phyloP scores from a whole-genome alignment of 2,113 vertebrate species.

The Promerops cafer region DNA sequence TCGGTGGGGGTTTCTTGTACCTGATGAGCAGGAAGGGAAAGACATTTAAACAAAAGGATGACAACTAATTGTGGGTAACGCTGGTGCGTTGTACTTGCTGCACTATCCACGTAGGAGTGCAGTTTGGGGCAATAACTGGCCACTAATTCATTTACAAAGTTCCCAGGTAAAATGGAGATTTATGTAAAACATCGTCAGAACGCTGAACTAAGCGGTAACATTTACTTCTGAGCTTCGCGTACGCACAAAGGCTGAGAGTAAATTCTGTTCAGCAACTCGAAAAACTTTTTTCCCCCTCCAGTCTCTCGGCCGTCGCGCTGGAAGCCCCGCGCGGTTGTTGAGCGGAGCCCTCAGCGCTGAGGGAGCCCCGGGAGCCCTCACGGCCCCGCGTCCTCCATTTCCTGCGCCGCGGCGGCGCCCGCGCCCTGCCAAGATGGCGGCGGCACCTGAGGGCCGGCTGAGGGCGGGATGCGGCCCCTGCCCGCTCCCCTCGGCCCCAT shows the following conservation, averaged over 20 bases:
- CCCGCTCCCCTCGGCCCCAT: background rate
- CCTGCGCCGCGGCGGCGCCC: background rate
- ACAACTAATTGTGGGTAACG: fast-evolving
- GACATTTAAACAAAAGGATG: fast-evolving
- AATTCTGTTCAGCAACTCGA: fast-evolving
- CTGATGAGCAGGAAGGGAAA: fast-evolving
- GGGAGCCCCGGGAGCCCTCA: background rate
- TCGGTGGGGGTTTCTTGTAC: background rate
- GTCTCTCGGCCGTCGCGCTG: fast-evolving
- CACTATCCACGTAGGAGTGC: fast-evolving
- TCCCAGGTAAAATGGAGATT: background rate
- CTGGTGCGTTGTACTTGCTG: fast-evolving
- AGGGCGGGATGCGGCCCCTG: background rate
- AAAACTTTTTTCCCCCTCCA: fast-evolving
- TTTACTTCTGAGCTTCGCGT: fast-evolving
- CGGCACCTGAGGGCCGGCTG: background rate
- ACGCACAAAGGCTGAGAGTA: fast-evolving
- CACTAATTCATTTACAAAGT: background rate
- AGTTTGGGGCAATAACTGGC: fast-evolving
- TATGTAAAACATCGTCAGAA: background rate
- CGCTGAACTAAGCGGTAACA: fast-evolving
- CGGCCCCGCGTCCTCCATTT: background rate
- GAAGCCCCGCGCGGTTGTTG: fast-evolving
- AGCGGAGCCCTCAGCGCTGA: background rate
- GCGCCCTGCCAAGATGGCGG: background rate